These are phyloP conservation scores for Halocaridina rubra DNA, from an alignment of 2,888 invertebrate genomes.

Conservation along the genomic window DNA sequence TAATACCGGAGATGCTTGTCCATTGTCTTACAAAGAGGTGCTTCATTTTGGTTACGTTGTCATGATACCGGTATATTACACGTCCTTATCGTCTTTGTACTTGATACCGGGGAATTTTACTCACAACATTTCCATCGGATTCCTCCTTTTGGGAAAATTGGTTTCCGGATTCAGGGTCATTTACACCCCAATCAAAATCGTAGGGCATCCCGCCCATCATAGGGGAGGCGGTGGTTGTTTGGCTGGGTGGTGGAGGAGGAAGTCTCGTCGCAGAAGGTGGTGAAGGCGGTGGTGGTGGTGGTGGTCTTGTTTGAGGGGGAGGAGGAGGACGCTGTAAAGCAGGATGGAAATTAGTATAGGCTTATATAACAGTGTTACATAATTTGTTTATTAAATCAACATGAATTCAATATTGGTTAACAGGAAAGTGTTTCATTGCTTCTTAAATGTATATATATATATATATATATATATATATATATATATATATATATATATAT, in stretches of 20 bases:
- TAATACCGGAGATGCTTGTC: too few relatives aligned
- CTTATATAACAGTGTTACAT: not conserved
- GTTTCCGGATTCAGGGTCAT: conserved; percentile 42
- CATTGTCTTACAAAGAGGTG: too few relatives aligned
- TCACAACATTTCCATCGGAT: conserved; percentile 51
- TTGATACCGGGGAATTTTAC: too few relatives aligned
- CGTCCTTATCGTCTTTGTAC: too few relatives aligned
- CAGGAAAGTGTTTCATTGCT: too few relatives aligned
- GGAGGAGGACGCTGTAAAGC: not conserved
- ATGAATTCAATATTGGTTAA: too few relatives aligned
- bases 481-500: not conserved
- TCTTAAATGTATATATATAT: too few relatives aligned
- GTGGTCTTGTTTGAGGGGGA: not conserved
- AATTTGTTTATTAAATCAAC: too few relatives aligned
- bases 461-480: not conserved
- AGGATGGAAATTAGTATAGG: too few relatives aligned
- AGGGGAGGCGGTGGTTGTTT: conserved; percentile 1
- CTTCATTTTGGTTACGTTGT: not conserved
- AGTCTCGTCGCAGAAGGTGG: not conserved
- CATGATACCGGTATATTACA: too few relatives aligned
- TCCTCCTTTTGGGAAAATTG: conserved; percentile 39
- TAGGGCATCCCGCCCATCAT: conserved; percentile 56
- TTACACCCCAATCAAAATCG: conserved; percentile 50
- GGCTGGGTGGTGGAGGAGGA: too few relatives aligned
- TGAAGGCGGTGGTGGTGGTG: not conserved